These are phyloP conservation scores for Nycticryphes semicollaris DNA, from an alignment of 2,113 vertebrate genomes.

Conservation along the genomic window DNA sequence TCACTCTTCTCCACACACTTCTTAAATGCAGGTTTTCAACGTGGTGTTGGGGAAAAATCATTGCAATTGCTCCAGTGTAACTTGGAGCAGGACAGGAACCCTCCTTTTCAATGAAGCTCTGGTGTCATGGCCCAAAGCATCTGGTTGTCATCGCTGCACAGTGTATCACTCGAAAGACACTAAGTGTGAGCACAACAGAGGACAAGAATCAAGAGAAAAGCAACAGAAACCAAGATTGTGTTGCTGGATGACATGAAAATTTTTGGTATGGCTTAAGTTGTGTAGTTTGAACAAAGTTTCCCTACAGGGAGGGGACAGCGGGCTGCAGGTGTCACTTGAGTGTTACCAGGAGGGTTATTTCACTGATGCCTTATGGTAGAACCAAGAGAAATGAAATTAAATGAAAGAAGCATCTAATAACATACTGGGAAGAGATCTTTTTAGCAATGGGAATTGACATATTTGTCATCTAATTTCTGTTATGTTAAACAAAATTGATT, in stretches of 20 bases:
- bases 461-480: background rate
- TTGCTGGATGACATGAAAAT: background rate
- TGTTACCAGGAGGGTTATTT: background rate
- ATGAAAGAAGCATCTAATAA: background rate
- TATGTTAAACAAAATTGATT: background rate
- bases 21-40: background rate
- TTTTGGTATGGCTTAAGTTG: too few species aligned
- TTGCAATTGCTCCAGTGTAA: rapidly evolving
- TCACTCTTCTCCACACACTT: background rate
- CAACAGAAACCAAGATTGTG: background rate
- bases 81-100: background rate
- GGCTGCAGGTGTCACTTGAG: background rate
- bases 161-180: rapidly evolving
- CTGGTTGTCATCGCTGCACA: background rate
- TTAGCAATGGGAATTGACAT: background rate
- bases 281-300: background rate
- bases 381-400: background rate
- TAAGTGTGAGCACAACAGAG: background rate
- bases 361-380: background rate
- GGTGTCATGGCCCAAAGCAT: background rate
- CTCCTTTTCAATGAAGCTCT: background rate
- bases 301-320: background rate
- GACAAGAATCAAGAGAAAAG: background rate
- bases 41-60: background rate
- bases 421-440: background rate